phyloP scores from a whole-genome alignment of 2,797 vertebrate species.

The Cyclura pinguis region DNA sequence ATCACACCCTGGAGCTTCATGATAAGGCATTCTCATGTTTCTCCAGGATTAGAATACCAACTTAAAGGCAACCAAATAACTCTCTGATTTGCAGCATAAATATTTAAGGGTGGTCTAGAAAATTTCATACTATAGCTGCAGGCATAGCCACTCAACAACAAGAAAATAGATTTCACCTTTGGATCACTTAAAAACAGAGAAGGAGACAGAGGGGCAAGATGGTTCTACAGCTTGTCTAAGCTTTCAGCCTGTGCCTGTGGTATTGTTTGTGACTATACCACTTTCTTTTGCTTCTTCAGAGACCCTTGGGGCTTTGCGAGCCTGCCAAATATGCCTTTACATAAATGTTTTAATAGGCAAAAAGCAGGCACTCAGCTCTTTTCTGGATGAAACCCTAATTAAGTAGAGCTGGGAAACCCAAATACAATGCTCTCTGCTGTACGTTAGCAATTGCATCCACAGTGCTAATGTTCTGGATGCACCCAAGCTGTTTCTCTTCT shows the following conservation, averaged over 20 bases:
- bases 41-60: not conserved
- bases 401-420: not conserved
- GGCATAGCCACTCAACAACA: not conserved
- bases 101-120: not conserved
- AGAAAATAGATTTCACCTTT: not conserved
- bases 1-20: too few relatives aligned
- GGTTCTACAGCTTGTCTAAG: not conserved
- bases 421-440: not conserved
- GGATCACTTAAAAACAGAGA: not conserved
- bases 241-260: not conserved
- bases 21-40: too few relatives aligned
- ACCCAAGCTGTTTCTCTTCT: not conserved
- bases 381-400: not conserved
- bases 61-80: constrained; percentile 3
- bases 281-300: not conserved
- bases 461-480: not conserved
- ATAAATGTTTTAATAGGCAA: constrained; percentile 17
- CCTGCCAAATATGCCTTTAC: not conserved
- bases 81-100: not conserved
- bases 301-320: not conserved
- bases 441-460: not conserved
- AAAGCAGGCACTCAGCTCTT: not conserved
- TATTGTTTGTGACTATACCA: not conserved
- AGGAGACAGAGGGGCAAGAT: not conserved
- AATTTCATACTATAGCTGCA: not conserved